Evolutionary conservation across 2,888 invertebrate genomes (phyloP), one percentile per base, ranked within the genome.

Genomic region (Hemithea aestivaria): DNA sequence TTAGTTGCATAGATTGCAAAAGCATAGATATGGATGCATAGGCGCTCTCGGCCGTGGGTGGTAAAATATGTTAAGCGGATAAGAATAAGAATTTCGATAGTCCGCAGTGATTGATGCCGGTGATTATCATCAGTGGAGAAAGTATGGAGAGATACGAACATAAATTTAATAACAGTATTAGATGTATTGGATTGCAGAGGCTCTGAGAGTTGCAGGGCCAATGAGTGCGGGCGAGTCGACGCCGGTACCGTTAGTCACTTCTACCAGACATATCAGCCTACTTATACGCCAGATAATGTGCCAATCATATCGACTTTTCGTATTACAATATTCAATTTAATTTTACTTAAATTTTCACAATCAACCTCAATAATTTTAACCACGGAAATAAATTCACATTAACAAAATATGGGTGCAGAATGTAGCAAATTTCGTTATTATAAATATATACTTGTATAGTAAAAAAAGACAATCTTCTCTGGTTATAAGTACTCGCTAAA

Each of bases 101-200:
- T 69, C 64, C 66, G 45, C 49, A 51, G 71, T 78, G 78, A 82
- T 76, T 73, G 73, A 81, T 80, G 73, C 58, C 57, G 56, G 61
- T 67, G 73, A 76, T 76, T 75, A 76, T 63, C 62, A 65, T 63
- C 67, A 66, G 53, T 60, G 67, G 80, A 77, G 82, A 83, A 84
- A 84, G 84, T 82, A 73, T 68, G 60, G 56, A 60, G 53, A 63
- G 67, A 71, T 69, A 69, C 62, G 69, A 67, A 75, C 73, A 78
- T 76, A 74, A 74, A 77, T 76, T 80, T 80, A 81, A 80, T 81
- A 80, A 81, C 79, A 80, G 76, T 79, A 80, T 77, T 79, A 80
- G 80, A 81, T 76, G 72, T 82, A 80, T 82, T 71, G 73, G 70
- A 73, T 78, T 74, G 73, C 77, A 67, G 71, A 77, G 79, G 72